A percentile compares a stretch with the other conserved stretches of the same genome.
Conservation (phyloP, 1,140 invertebrate genomes). For the Triops cancriformis region DNA sequence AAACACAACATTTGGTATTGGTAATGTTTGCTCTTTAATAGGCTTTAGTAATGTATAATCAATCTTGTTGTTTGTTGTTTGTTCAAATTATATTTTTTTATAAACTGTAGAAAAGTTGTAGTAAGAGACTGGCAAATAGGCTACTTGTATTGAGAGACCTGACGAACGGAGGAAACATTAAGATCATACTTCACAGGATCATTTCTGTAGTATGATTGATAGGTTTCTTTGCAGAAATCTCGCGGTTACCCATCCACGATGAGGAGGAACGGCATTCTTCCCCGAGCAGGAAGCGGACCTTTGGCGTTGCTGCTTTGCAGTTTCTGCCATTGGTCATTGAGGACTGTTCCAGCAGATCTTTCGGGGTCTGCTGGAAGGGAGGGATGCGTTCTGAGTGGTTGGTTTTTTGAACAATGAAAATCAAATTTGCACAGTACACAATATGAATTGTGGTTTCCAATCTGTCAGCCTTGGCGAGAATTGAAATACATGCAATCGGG, state of each 20-base stretch:
- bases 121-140: not conserved
- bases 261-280: conserved; percentile 40
- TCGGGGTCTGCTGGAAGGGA: conserved; percentile 35
- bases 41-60: not conserved
- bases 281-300: conserved; percentile 45
- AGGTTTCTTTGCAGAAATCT: conserved; percentile 37
- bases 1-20: not conserved
- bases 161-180: conserved; percentile 27
- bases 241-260: conserved; percentile 43
- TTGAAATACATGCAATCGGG: no score
- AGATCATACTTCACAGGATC: conserved; percentile 49
- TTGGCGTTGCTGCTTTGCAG: conserved; percentile 24
- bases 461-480: no score
- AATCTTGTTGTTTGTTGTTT: not conserved
- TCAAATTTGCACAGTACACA: no score
- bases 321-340: conserved; percentile 38
- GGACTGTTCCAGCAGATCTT: conserved; percentile 42
- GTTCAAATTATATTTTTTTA: not conserved
- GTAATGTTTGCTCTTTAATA: not conserved
- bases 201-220: conserved; percentile 47
- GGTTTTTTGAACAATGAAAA: not conserved
- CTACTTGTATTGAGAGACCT: not conserved
- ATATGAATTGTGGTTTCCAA: no score
- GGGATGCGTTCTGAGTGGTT: conserved; percentile 42
- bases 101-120: not conserved